A percentile compares a stretch with the other conserved stretches of the same genome.
Conservation (phyloP, 2,113 vertebrate genomes). For the Centropristis striata region DNA sequence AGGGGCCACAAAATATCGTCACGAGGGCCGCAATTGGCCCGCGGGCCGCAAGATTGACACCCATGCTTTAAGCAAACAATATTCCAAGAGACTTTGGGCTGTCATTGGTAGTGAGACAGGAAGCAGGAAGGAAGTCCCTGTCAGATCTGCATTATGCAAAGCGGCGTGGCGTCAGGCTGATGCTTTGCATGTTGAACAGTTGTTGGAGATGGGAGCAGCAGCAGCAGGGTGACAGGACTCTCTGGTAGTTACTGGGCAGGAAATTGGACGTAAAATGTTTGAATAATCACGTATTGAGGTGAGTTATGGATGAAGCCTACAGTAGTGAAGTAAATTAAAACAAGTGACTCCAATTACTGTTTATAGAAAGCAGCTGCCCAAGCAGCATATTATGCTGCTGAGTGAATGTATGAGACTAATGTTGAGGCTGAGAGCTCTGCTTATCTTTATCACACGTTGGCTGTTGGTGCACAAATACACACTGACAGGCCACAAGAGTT, state of each 20-base stretch:
- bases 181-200: slow-evolving; percentile 62
- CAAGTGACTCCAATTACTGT: slow-evolving; percentile 76
- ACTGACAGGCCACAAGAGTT: slow-evolving; percentile 15
- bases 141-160: slow-evolving; percentile 68
- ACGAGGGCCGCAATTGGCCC: no score
- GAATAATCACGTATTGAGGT: slow-evolving; percentile 69
- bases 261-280: slow-evolving; percentile 67
- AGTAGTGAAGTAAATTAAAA: slow-evolving; percentile 74
- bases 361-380: slow-evolving; percentile 77
- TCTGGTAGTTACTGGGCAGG: slow-evolving; percentile 56
- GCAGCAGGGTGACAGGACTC: slow-evolving; percentile 46
- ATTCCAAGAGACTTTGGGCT: neutral
- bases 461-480: slow-evolving; percentile 5
- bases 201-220: slow-evolving; percentile 32
- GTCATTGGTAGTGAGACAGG: slow-evolving; percentile 24
- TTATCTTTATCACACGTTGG: slow-evolving; percentile 22
- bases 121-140: slow-evolving; percentile 66
- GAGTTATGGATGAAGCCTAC: slow-evolving; percentile 67
- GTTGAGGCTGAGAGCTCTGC: slow-evolving; percentile 24
- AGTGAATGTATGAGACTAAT: slow-evolving; percentile 31
- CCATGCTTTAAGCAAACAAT: neutral
- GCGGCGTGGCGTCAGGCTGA: slow-evolving; percentile 14
- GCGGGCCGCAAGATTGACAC: no score
- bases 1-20: no score
- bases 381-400: slow-evolving; percentile 47